phyloP scores from a whole-genome alignment of 1,140 invertebrate species.

The Luehdorfia chinensis region DNA sequence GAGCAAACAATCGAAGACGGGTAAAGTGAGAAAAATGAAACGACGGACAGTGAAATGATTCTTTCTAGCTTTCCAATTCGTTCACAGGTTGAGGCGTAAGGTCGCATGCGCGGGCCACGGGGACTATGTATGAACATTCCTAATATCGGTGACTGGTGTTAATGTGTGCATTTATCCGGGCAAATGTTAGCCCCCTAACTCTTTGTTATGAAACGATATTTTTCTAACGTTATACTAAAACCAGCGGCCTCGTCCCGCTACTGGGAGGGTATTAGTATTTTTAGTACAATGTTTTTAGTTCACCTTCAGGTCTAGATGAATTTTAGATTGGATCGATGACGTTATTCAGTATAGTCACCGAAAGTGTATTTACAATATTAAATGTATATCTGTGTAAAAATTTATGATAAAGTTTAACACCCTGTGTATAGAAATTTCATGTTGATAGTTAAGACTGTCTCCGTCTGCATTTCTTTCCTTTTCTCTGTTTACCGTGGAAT shows the following conservation, averaged over 20 bases:
- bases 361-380: slow-evolving; percentile 51
- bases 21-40: slow-evolving; percentile 60
- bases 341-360: slow-evolving; percentile 32
- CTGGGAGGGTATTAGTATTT: slow-evolving; percentile 48
- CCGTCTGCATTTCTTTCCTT: slow-evolving; percentile 53
- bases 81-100: slow-evolving; percentile 52
- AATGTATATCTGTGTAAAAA: slow-evolving; percentile 57
- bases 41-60: slow-evolving; percentile 73
- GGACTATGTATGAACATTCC: slow-evolving; percentile 38
- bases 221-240: slow-evolving; percentile 33
- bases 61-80: slow-evolving; percentile 61
- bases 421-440: slow-evolving; percentile 50
- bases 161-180: slow-evolving; percentile 26
- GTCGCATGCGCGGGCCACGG: slow-evolving; percentile 21
- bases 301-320: slow-evolving; percentile 47
- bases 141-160: slow-evolving; percentile 46
- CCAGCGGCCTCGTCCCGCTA: slow-evolving; percentile 29
- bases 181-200: too few relatives aligned
- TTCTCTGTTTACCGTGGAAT: slow-evolving; percentile 57
- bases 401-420: slow-evolving; percentile 39
- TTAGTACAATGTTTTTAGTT: slow-evolving; percentile 70
- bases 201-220: slow-evolving; percentile 32
- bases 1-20: slow-evolving; percentile 40
- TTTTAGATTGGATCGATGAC: slow-evolving; percentile 34
- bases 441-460: slow-evolving; percentile 38